Percentiles rank a stretch among this genome's conserved stretches.
These are phyloP conservation scores for Yponomeuta malinellus DNA, from an alignment of 2,888 invertebrate genomes.

Conservation along the genomic window DNA sequence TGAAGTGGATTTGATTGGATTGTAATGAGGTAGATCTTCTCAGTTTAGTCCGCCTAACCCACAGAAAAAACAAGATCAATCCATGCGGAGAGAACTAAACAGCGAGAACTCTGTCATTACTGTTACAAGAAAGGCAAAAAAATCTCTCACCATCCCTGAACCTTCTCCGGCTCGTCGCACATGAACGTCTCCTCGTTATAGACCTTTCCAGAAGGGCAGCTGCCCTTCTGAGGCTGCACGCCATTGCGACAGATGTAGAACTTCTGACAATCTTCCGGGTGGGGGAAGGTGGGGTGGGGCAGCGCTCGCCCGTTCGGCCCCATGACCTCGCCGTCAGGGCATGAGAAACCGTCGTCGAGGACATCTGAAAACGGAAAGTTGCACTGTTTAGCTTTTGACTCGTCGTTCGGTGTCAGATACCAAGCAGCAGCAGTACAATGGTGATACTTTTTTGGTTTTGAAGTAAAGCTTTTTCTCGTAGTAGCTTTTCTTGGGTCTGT, in stretches of 20 bases:
- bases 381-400: background rate
- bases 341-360: slow-evolving; percentile 85
- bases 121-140: background rate
- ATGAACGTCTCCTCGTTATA: slow-evolving; percentile 86
- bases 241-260: slow-evolving; percentile 89
- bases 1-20: too few relatives aligned
- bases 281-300: slow-evolving; percentile 86
- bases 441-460: background rate
- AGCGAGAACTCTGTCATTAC: too few relatives aligned
- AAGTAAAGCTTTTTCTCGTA: too few relatives aligned
- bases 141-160: slow-evolving; percentile 81
- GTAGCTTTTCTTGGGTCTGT: too few relatives aligned
- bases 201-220: slow-evolving; percentile 82
- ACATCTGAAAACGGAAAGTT: slow-evolving; percentile 66
- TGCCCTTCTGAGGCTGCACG: slow-evolving; percentile 83
- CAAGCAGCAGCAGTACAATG: background rate
- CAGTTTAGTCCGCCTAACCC: too few relatives aligned
- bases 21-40: too few relatives aligned
- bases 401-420: background rate
- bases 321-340: slow-evolving; percentile 80
- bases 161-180: slow-evolving; percentile 86
- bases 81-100: too few relatives aligned
- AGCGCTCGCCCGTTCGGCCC: slow-evolving; percentile 81
- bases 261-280: slow-evolving; percentile 87
- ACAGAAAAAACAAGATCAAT: too few relatives aligned